Percentiles rank a stretch among this genome's conserved stretches.
These are phyloP conservation scores for Myripristis jacobus DNA, from an alignment of 2,797 vertebrate species.

Conservation along the genomic window DNA sequence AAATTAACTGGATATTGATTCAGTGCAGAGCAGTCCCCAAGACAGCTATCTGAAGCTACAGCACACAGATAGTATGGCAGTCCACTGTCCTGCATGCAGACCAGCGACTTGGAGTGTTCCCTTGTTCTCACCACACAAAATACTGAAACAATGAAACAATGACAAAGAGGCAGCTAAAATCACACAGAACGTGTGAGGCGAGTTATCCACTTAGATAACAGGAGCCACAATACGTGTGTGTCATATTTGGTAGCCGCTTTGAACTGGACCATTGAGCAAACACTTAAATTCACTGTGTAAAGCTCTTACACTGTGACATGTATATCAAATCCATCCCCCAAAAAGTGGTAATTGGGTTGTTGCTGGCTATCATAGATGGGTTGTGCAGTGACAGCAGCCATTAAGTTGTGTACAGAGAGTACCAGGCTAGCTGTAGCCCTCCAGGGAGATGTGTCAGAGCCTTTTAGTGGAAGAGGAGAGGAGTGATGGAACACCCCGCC, in stretches of 20 bases:
- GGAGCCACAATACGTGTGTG: neutral
- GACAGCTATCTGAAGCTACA: constrained; percentile 69
- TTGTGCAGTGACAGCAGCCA: constrained; percentile 79
- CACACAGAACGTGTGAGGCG: neutral
- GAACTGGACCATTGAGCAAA: constrained; percentile 23
- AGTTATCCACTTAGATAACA: neutral
- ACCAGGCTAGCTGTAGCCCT: constrained; percentile 73
- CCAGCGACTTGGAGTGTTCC: constrained; percentile 38
- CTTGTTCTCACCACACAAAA: constrained; percentile 30
- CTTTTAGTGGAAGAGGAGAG: constrained; percentile 80
- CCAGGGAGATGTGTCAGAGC: constrained; percentile 80
- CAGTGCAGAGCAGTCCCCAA: constrained; percentile 62
- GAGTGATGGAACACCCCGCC: constrained; percentile 76
- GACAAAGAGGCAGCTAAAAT: neutral
- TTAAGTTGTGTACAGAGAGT: constrained; percentile 80
- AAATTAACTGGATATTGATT: constrained; percentile 83
- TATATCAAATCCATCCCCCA: constrained; percentile 61
- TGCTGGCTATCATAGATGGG: constrained; percentile 72
- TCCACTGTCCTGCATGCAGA: constrained; percentile 59
- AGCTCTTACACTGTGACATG: constrained; percentile 37
- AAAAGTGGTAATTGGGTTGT: constrained; percentile 75
- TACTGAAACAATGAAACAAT: neutral
- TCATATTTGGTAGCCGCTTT: neutral
- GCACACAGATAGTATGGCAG: constrained; percentile 53
- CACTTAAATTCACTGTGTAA: constrained; percentile 24